A percentile compares a stretch with the other conserved stretches of the same genome.
phyloP scores from a whole-genome alignment of 1,140 invertebrate genomes.

The Brachionus manjavacas region DNA sequence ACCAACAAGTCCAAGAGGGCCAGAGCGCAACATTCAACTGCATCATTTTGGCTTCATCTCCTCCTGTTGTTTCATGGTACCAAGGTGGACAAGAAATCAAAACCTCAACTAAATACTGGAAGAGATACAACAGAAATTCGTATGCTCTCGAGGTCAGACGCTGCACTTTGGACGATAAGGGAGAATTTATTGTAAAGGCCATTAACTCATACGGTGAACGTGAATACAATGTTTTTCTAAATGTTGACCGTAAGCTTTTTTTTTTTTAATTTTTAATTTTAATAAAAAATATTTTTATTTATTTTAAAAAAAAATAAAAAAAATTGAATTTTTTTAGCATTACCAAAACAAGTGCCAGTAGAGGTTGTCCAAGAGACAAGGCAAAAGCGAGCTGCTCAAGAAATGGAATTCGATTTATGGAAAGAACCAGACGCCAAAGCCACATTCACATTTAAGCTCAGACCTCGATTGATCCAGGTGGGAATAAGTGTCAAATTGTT shows the following conservation, averaged over 20 bases:
- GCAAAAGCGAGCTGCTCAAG: not conserved
- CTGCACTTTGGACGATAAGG: slow-evolving; percentile 85
- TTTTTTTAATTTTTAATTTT: too few relatives aligned
- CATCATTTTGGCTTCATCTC: slow-evolving; percentile 84
- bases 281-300: not conserved
- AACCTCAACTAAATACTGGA: slow-evolving; percentile 98
- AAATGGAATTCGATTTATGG: slow-evolving; percentile 42
- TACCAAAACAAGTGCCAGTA: not conserved
- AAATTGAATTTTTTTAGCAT: not conserved
- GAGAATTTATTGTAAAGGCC: slow-evolving; percentile 91
- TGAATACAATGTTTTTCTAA: slow-evolving; percentile 92
- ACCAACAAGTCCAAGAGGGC: slow-evolving; percentile 90
- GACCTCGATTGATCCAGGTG: slow-evolving; percentile 90
- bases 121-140: slow-evolving; percentile 87
- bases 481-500: slow-evolving; percentile 77
- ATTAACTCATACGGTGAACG: slow-evolving; percentile 94
- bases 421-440: slow-evolving; percentile 61
- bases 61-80: slow-evolving; percentile 90
- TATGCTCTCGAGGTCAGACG: slow-evolving; percentile 96
- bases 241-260: slow-evolving; percentile 78
- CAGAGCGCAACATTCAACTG: slow-evolving; percentile 95
- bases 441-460: slow-evolving; percentile 89
- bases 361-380: not conserved
- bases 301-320: slow-evolving; percentile 46
- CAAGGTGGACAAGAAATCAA: slow-evolving; percentile 85